Evolutionary conservation across 2,113 vertebrate species (phyloP).

Genomic region (Struthidea cinerea): DNA sequence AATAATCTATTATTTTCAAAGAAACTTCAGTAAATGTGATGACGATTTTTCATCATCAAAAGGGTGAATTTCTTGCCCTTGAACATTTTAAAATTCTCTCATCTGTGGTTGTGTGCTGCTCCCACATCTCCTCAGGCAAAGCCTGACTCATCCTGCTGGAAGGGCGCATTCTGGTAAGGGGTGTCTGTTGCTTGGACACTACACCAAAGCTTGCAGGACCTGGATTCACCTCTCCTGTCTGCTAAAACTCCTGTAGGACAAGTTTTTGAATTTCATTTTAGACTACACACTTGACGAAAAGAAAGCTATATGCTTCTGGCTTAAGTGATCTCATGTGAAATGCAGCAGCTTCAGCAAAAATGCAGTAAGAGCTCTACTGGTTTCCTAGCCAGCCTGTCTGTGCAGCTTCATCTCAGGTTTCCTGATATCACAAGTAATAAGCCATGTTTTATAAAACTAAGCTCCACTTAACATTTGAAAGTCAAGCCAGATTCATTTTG

Average conservation of each 20-base stretch:
- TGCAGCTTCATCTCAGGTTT: background rate
- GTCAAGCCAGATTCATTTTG: background rate
- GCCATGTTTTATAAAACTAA: background rate
- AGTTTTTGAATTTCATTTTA: background rate
- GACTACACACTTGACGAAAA: background rate
- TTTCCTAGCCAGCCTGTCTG: background rate
- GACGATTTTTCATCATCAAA: background rate
- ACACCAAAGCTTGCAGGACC: background rate
- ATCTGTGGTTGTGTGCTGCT: background rate
- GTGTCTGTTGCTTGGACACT: background rate
- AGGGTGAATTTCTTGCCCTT: background rate
- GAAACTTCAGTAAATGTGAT: background rate
- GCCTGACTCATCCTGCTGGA: background rate
- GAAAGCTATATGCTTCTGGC: background rate
- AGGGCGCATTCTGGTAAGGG: background rate
- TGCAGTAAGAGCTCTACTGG: background rate
- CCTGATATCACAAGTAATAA: background rate
- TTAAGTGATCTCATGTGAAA: background rate
- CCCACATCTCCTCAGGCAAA: background rate
- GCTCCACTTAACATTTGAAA: background rate
- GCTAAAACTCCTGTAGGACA: background rate
- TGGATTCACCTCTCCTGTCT: background rate
- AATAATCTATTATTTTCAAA: background rate
- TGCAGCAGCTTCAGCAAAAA: background rate
- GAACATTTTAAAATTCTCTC: background rate